Base-by-base conservation (phyloP, 1,140 invertebrate species). In the Tetramorium alpestre region DNA sequence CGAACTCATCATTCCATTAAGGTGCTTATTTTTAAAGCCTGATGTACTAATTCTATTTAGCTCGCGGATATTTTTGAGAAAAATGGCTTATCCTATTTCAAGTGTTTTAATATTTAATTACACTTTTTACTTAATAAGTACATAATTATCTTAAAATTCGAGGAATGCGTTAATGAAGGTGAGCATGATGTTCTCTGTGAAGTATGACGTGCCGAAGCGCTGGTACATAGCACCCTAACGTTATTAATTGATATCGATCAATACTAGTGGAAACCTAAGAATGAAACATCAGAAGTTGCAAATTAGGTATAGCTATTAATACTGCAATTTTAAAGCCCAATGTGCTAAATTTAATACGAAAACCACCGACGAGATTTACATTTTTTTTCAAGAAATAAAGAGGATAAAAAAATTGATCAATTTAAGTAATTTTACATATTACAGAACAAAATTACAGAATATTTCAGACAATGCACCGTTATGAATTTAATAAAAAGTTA, bases 181-280 rank as follows among this genome's bases (percentile, higher is more conserved):
- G n/a, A 11, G 54, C 54, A 49, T 18, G 22, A 56, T 18, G n/a
- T 60, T 60, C 67, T n/a, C n/a, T 56, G 18, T 11, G 16, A 54
- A 41, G 38, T 11, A 25, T 47, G 56, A 13, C 64, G 56, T 56
- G 8, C 33, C 33, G 10, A 38, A 44, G 5, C 18, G 25, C 11
- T 60, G 38, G 60, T 84, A 84, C 51, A 6, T 11, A 82, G 16
- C 47, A 33, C 6, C 13, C 10, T 22, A 47, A 10, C 77, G 10
- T 69, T 60, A 56, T 82, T 82, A 33, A 58, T 10, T 47, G 2
- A 1, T 73, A 73, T 60, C 51, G 69, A 73, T 60, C 54, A 60
- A 47, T 47, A 47, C 28, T n/a, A 47, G 25, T 13, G 47, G 49
- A 70, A 58, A 81, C 44, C 60, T 80, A 51, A 47, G 65, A 70